Evolutionary conservation across 92 coral and sea anemone species (phyloP).

Genomic region (Nematostella vectensis): DNA sequence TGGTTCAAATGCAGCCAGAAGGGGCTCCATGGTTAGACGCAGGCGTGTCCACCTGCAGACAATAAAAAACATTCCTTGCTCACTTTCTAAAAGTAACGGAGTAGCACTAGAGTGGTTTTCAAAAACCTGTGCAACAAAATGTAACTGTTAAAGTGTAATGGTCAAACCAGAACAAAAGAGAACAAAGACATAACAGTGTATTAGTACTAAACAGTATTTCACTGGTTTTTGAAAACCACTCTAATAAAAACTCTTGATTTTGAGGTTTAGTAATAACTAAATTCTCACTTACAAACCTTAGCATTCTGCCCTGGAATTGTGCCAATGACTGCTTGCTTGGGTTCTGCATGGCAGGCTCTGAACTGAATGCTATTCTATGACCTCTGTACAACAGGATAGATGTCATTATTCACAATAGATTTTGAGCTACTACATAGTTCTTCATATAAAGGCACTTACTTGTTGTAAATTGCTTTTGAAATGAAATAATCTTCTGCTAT

Average conservation of each 20-base stretch:
- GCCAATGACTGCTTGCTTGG: constrained; percentile 70
- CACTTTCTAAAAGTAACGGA: not conserved
- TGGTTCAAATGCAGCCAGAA: constrained; percentile 80
- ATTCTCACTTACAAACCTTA: too few relatives aligned
- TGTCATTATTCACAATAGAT: too few relatives aligned
- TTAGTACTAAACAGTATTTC: too few relatives aligned
- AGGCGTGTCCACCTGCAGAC: constrained; percentile 84
- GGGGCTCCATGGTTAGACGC: constrained; percentile 92
- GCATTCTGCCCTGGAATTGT: constrained; percentile 70
- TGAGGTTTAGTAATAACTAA: too few relatives aligned
- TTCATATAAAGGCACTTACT: constrained; percentile 53
- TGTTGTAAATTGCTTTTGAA: constrained; percentile 82
- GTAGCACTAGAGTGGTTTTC: not conserved
- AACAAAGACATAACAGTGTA: too few relatives aligned
- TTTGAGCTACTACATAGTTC: too few relatives aligned
- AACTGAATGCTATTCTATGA: constrained; percentile 75
- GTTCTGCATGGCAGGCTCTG: constrained; percentile 97
- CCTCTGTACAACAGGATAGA: constrained; percentile 45
- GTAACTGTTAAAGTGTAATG: too few relatives aligned
- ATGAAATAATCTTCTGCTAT: constrained; percentile 97
- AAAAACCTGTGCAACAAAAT: too few relatives aligned
- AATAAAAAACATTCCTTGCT: too few relatives aligned
- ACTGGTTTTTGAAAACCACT: too few relatives aligned
- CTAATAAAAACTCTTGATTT: too few relatives aligned
- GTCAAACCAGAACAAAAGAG: too few relatives aligned